Conservation (phyloP, 2,888 invertebrate species). For the Drosophila niveifrons region DNA sequence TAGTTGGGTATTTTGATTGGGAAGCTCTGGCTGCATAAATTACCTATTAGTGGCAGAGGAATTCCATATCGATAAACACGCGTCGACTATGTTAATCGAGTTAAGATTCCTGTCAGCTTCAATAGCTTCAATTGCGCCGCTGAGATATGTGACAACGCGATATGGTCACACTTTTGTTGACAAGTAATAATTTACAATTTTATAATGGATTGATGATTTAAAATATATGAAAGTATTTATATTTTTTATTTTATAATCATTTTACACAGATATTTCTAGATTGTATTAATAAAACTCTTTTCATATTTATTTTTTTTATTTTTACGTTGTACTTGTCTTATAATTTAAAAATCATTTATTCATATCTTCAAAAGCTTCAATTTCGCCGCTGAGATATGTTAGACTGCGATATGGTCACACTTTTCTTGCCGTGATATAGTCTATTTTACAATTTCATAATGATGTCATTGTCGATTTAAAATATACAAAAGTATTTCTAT, state of each 20-base stretch:
- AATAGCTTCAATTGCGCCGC: neutral
- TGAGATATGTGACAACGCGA: neutral
- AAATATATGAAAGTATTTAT: neutral
- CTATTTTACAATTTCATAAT: neutral
- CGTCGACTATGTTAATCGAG: constrained; percentile 13
- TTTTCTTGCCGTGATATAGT: neutral
- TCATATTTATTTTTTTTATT: no score
- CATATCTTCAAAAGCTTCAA: no score
- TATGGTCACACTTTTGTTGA: neutral
- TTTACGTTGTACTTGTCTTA: no score
- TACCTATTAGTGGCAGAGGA: constrained; percentile 39
- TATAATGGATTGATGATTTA: no score
- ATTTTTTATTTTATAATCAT: neutral
- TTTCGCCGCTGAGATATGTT: neutral
- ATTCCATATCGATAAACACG: constrained; percentile 32
- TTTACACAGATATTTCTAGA: neutral
- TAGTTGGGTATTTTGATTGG: constrained; percentile 35
- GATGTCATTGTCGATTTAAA: no score
- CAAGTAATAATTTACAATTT: neutral
- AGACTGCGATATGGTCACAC: neutral
- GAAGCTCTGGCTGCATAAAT: constrained; percentile 43
- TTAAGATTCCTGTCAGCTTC: constrained; percentile 3
- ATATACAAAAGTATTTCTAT: no score
- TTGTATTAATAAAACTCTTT: neutral
- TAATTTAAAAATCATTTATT: no score